Conservation (phyloP, 2,888 invertebrate species). For the Pegoplata infirma region DNA sequence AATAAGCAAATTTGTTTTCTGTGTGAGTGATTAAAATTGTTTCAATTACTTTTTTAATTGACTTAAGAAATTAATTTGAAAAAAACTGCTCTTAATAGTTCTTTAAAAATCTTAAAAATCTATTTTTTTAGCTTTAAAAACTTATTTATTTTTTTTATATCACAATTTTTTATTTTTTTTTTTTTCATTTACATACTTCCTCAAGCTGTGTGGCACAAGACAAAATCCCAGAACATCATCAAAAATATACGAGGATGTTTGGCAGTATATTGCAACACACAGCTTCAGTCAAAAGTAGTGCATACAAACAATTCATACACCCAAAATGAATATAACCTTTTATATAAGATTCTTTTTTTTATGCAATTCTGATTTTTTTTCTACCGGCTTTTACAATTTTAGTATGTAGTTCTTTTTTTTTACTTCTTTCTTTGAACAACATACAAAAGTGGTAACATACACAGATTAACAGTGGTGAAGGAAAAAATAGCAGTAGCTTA, state of each 20-base stretch:
- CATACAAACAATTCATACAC: conserved; percentile 30
- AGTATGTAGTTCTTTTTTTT: neutral
- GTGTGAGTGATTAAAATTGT: too few relatives aligned
- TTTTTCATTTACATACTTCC: too few relatives aligned
- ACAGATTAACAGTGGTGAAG: neutral
- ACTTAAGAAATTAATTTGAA: too few relatives aligned
- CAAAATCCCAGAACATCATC: conserved; percentile 16
- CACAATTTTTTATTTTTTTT: too few relatives aligned
- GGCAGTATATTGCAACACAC: conserved; percentile 19
- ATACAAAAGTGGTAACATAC: conserved; percentile 20
- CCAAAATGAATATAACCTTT: conserved; percentile 36
- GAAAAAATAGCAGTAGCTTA: neutral
- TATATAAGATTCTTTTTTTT: neutral
- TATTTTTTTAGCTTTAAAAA: too few relatives aligned
- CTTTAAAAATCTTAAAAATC: too few relatives aligned
- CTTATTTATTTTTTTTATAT: too few relatives aligned
- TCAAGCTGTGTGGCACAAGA: conserved; percentile 45
- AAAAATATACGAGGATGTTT: conserved; percentile 11
- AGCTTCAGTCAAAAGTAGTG: conserved; percentile 13
- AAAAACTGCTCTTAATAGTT: too few relatives aligned
- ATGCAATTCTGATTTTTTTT: conserved; percentile 26
- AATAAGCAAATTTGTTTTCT: too few relatives aligned
- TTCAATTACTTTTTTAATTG: too few relatives aligned
- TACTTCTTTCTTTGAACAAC: conserved; percentile 15
- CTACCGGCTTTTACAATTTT: conserved; percentile 44